Percentiles rank a stretch among this genome's conserved stretches.
These are phyloP conservation scores for Leiothrix lutea DNA, from an alignment of 2,113 vertebrate genomes.

Conservation along the genomic window DNA sequence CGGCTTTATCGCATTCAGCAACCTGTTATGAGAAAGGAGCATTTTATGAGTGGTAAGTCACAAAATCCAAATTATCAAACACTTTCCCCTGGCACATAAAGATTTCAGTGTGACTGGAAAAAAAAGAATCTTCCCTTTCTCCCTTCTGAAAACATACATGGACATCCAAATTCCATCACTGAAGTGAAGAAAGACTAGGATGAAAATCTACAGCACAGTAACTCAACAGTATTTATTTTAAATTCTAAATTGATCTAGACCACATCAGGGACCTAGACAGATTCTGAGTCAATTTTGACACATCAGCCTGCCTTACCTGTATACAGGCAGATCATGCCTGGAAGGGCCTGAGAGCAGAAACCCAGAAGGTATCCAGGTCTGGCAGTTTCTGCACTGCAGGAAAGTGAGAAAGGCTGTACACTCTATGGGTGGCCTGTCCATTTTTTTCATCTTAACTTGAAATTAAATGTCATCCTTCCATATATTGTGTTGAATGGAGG, in stretches of 20 bases:
- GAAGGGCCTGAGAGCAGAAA: background rate
- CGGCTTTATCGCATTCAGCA: slow-evolving; percentile 93
- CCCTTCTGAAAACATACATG: background rate
- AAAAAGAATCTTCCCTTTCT: background rate
- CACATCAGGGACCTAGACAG: background rate
- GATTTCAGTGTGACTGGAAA: background rate
- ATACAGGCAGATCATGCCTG: background rate
- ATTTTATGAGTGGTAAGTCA: background rate
- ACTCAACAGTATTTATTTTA: background rate
- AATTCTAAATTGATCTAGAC: background rate
- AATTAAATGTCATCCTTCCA: background rate
- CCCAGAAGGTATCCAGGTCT: background rate
- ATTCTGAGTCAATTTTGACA: background rate
- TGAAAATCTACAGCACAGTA: background rate
- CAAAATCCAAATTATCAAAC: background rate
- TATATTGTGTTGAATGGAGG: background rate
- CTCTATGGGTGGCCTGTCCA: background rate
- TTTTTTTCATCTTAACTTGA: background rate
- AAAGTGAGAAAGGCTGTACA: background rate
- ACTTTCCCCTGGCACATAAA: background rate
- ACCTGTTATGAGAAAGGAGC: slow-evolving; percentile 77
- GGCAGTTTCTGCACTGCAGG: background rate
- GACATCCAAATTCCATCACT: background rate
- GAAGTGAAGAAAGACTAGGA: background rate
- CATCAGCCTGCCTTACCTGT: background rate